Percentiles rank a stretch among this genome's conserved stretches.
phyloP scores from a whole-genome alignment of 2,113 vertebrate genomes.

The Hystrix cristata region DNA sequence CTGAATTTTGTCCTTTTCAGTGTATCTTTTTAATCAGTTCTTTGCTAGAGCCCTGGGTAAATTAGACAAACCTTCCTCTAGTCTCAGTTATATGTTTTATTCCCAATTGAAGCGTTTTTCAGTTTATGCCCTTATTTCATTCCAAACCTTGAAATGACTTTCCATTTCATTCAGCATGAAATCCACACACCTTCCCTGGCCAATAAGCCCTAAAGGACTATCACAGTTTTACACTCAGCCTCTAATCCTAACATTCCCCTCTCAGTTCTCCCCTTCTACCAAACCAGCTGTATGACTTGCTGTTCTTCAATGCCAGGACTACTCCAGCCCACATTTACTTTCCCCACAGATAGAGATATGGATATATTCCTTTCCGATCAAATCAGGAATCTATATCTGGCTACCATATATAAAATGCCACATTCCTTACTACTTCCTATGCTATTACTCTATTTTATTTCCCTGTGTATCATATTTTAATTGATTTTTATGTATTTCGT shows the following conservation, averaged over 20 bases:
- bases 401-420: background rate
- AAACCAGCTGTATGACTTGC: background rate
- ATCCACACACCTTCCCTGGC: background rate
- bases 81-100: conserved; percentile 12
- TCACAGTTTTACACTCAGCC: background rate
- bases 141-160: background rate
- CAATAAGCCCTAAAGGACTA: background rate
- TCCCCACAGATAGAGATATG: background rate
- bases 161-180: background rate
- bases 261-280: background rate
- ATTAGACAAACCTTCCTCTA: background rate
- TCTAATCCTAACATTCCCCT: background rate
- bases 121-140: background rate
- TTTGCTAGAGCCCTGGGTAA: background rate
- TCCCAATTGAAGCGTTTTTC: background rate
- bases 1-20: background rate
- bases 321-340: background rate
- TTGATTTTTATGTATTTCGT: background rate
- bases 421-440: background rate
- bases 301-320: background rate
- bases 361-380: background rate
- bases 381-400: background rate
- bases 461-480: background rate
- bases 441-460: conserved; percentile 11
- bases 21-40: background rate